Conservation (phyloP, 1,140 invertebrate genomes). For the Marisa cornuarietis region DNA sequence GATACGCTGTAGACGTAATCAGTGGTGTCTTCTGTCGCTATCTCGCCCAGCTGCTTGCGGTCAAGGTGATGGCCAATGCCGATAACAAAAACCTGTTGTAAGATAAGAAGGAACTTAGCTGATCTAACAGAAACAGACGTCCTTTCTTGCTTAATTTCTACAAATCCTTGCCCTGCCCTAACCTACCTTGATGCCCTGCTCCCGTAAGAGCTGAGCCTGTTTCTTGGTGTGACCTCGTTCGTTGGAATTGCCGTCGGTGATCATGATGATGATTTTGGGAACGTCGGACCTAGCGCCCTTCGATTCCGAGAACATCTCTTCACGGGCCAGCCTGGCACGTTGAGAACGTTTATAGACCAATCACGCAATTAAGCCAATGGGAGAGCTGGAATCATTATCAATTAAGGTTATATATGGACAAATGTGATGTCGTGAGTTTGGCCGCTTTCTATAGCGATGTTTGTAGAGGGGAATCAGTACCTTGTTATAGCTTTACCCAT, state of each 20-base stretch:
- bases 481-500: no score
- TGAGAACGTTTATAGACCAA: no score
- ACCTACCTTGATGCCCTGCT: conserved; percentile 34
- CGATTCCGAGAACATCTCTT: conserved; percentile 19
- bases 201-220: conserved; percentile 17
- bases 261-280: conserved; percentile 28
- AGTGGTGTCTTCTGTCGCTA: conserved; percentile 1
- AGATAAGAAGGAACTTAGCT: conserved; percentile 11
- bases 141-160: no score
- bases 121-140: no score
- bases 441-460: no score
- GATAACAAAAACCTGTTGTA: conserved; percentile 24
- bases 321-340: not conserved
- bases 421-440: no score
- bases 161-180: not conserved
- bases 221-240: not conserved
- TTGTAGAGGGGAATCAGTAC: no score
- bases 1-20: conserved; percentile 12
- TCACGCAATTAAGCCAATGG: no score
- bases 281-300: conserved; percentile 25
- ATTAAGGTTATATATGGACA: no score
- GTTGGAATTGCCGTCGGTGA: conserved; percentile 39
- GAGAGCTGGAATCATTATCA: no score
- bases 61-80: conserved; percentile 2
- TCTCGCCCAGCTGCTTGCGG: conserved; percentile 3